These are phyloP conservation scores for Myotis lucifugus DNA, from an alignment of 2,113 vertebrate genomes.

Conservation along the genomic window DNA sequence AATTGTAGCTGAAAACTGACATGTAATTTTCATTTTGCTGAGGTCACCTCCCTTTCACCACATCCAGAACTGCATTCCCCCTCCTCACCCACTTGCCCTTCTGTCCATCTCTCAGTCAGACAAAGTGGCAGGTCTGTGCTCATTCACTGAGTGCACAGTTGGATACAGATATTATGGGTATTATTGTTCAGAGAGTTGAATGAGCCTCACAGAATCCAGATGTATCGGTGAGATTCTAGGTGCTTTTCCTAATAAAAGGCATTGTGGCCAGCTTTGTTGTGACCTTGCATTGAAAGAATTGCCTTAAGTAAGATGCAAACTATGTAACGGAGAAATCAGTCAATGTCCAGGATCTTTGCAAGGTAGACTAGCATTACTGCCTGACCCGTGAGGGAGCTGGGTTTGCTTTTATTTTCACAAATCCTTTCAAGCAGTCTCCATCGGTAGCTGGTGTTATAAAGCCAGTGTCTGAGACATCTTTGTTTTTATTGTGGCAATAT, in stretches of 20 bases:
- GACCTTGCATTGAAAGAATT: slow-evolving; percentile 72
- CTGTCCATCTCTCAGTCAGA: slow-evolving; percentile 82
- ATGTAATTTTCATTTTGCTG: slow-evolving; percentile 74
- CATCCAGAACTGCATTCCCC: slow-evolving; percentile 78
- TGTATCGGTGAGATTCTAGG: slow-evolving; percentile 55
- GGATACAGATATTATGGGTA: slow-evolving; percentile 89
- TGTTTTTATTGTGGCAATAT: slow-evolving; percentile 66
- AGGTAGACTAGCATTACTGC: slow-evolving; percentile 73
- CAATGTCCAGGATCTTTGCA: slow-evolving; percentile 64
- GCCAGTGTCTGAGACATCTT: neutral
- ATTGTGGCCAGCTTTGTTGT: neutral
- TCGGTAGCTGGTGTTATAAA: slow-evolving; percentile 63
- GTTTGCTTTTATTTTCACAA: slow-evolving; percentile 70
- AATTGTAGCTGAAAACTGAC: neutral
- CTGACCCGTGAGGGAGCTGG: slow-evolving; percentile 53
- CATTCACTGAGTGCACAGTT: slow-evolving; percentile 86
- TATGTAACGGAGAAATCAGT: slow-evolving; percentile 75
- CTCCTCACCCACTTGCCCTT: slow-evolving; percentile 88
- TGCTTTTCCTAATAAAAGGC: slow-evolving; percentile 53
- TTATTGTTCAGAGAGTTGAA: slow-evolving; percentile 86
- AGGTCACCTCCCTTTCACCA: slow-evolving; percentile 77
- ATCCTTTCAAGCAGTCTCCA: slow-evolving; percentile 70
- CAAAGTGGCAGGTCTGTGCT: slow-evolving; percentile 86
- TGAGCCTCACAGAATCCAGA: slow-evolving; percentile 60
- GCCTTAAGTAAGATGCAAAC: slow-evolving; percentile 54